phyloP scores from a whole-genome alignment of 2,888 invertebrate species.

The Anthophora plumipes region DNA sequence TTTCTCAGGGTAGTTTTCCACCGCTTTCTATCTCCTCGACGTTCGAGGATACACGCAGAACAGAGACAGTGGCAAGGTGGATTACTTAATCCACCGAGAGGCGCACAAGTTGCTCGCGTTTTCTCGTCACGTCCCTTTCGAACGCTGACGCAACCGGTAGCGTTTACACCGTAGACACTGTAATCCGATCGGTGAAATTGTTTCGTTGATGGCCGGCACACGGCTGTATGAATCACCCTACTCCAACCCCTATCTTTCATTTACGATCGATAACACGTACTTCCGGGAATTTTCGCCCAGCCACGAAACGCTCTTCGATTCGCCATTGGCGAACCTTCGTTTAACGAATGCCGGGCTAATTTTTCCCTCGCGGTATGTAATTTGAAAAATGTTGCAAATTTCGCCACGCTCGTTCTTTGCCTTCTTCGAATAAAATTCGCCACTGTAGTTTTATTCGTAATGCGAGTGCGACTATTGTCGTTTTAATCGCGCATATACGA shows the following conservation, averaged over 20 bases:
- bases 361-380: too few species aligned
- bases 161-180: constrained; percentile 39
- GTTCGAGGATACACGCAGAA: background rate
- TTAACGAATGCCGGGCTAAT: too few species aligned
- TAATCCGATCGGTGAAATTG: constrained; percentile 61
- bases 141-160: constrained; percentile 53
- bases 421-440: too few species aligned
- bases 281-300: constrained; percentile 20
- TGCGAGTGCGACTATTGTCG: too few species aligned
- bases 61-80: constrained; percentile 57
- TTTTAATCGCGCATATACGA: too few species aligned
- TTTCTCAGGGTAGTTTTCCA: background rate
- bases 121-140: constrained; percentile 57
- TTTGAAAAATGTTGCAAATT: too few species aligned
- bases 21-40: constrained; percentile 15
- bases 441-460: too few species aligned
- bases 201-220: constrained; percentile 38
- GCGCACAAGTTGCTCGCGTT: constrained; percentile 19
- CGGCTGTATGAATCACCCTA: constrained; percentile 35
- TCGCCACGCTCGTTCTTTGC: too few species aligned
- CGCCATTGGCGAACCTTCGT: too few species aligned
- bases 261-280: constrained; percentile 34
- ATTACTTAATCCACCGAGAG: constrained; percentile 73
- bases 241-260: background rate
- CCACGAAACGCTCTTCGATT: too few species aligned